Evolutionary conservation across 2,113 vertebrate genomes (phyloP).

Genomic region (Psephotus haematonotus): DNA sequence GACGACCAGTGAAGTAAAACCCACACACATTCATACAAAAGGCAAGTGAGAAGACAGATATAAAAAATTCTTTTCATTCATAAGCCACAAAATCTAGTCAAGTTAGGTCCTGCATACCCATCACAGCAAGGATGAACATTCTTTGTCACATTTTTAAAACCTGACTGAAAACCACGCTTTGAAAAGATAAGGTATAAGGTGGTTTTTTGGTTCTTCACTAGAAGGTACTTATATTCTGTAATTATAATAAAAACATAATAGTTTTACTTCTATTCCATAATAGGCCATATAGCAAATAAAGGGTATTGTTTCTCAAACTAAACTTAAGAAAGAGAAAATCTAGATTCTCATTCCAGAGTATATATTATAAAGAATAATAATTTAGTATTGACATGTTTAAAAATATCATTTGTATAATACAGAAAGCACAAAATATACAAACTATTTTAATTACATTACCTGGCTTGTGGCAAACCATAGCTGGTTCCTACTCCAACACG

Average conservation of each 20-base stretch:
- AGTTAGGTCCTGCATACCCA: not conserved
- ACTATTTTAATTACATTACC: slow-evolving; percentile 75
- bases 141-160: not conserved
- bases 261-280: not conserved
- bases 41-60: not conserved
- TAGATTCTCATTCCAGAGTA: not conserved
- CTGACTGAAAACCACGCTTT: not conserved
- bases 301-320: not conserved
- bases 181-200: not conserved
- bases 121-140: not conserved
- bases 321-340: not conserved
- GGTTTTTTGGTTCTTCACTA: not conserved
- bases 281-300: not conserved
- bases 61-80: not conserved
- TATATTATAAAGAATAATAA: not conserved
- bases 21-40: not conserved
- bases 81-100: not conserved
- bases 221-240: not conserved
- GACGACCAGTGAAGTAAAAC: not conserved
- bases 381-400: not conserved
- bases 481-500: slow-evolving; percentile 98
- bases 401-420: not conserved
- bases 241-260: not conserved
- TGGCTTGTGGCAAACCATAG: slow-evolving; percentile 97
- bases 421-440: not conserved